A percentile compares a stretch with the other conserved stretches of the same genome.
Evolutionary conservation across 2,113 vertebrate genomes (phyloP).

Genomic region (Chascanopsetta lugubris): DNA sequence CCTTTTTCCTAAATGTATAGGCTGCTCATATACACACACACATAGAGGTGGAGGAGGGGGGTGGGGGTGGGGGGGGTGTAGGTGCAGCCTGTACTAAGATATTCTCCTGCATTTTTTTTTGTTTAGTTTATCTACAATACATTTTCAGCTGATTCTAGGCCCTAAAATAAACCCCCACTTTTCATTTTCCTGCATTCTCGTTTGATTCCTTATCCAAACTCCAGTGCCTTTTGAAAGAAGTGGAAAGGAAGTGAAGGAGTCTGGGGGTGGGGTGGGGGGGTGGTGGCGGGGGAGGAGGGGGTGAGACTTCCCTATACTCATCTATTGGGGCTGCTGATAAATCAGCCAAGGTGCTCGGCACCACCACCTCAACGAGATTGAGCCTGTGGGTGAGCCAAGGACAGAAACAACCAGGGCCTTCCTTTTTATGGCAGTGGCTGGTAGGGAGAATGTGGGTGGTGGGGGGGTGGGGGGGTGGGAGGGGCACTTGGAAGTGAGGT

Average conservation of each 20-base stretch:
- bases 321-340: slow-evolving; percentile 37
- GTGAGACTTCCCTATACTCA: slow-evolving; percentile 19
- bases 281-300: too few species aligned
- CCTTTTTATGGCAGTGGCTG: slow-evolving; percentile 62
- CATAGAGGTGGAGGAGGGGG: slow-evolving; percentile 1
- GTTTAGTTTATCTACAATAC: slow-evolving; percentile 2
- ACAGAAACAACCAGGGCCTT: slow-evolving; percentile 41
- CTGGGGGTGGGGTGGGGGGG: too few species aligned
- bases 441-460: slow-evolving; percentile 57
- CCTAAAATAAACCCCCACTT: slow-evolving; percentile 6
- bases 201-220: slow-evolving; percentile 24
- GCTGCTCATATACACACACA: neutral
- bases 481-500: slow-evolving; percentile 68
- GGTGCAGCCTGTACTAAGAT: slow-evolving; percentile 46
- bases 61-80: slow-evolving; percentile 14
- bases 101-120: slow-evolving; percentile 9
- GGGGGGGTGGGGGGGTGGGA: too few species aligned
- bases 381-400: slow-evolving; percentile 50
- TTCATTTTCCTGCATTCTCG: slow-evolving; percentile 24
- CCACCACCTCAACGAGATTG: slow-evolving; percentile 37
- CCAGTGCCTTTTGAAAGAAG: slow-evolving; percentile 22
- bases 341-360: slow-evolving; percentile 41
- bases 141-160: slow-evolving; percentile 5
- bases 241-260: slow-evolving; percentile 36
- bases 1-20: neutral